Evolutionary conservation across 2,888 invertebrate species (phyloP), one percentile per base, ranked within the genome.

Genomic region (Leptopilina myrica): DNA sequence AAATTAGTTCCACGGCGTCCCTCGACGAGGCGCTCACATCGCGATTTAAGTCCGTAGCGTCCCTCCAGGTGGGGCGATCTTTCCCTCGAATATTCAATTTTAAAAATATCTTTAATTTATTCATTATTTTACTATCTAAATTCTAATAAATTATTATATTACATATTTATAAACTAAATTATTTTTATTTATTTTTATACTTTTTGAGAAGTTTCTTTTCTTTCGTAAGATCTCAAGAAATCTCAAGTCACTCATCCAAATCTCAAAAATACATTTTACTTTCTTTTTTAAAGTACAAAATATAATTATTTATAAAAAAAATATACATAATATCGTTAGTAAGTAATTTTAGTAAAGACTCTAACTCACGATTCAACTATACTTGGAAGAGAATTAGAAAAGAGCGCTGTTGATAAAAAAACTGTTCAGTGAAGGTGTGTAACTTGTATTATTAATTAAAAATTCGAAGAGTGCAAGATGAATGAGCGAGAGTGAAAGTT

Each of bases 291-390:
- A 91, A 91, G 91, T 91, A 91, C 90, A 91, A 91, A 49, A 20
- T 56, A 91, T 85, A 86, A 86, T 90, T 88, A 89, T 91, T 89
- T 90, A 89, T 90, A 84, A 80, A 49, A 49, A 11, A 81, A 81
- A 84, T 83, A 85, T 81, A 84, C 78, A 81, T 84, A 85, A 65
- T 80, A 84, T 85, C 86, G 84, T 87, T 85, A 88, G 85, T 86
- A 87, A 85, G 84, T 87, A 88, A 84, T 43, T 33, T 89, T 90
- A 89, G 88, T 88, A 87, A 88, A 87, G 88, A 90, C 89, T 87
- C 89, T 91, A 33, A 91, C 88, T 91, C 91, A 91, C 91, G 90
- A 90, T 91, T 90, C 90, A 90, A 91, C 90, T 91, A 89, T 89
- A 89, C 82, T 84, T 84, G 78, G 69, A 73, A 81, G 49, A 76